Percentiles rank a stretch among this genome's conserved stretches.
Conservation (phyloP, 2,797 vertebrate genomes). For the Dallia pectoralis region DNA sequence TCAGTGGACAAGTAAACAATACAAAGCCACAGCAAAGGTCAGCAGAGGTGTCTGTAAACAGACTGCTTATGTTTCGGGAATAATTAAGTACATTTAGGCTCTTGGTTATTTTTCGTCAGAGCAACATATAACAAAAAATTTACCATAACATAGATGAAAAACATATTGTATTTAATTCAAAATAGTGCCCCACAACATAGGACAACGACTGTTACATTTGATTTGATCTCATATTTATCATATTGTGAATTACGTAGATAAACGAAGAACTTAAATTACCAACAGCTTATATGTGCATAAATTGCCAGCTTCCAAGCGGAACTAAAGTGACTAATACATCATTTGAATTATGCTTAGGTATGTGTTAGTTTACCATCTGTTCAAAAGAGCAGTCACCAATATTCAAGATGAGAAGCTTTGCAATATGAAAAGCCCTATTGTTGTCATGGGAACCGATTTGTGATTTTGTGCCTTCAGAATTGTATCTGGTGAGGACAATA, state of each 20-base stretch:
- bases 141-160: too few relatives aligned
- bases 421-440: constrained; percentile 17
- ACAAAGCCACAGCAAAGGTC: constrained; percentile 18
- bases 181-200: too few relatives aligned
- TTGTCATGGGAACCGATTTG: constrained; percentile 30
- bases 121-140: too few relatives aligned
- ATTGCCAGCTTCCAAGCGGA: constrained; percentile 5
- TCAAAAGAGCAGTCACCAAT: not conserved
- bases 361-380: constrained; percentile 12
- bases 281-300: constrained; percentile 2
- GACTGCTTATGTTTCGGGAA: constrained; percentile 31
- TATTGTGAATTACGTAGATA: constrained; percentile 9
- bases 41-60: constrained; percentile 10
- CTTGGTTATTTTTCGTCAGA: too few relatives aligned
- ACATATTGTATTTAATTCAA: too few relatives aligned
- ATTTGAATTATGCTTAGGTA: not conserved
- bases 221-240: constrained; percentile 10
- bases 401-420: not conserved
- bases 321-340: constrained; percentile 8
- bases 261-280: not conserved
- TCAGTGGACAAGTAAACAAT: constrained; percentile 14
- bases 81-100: too few relatives aligned
- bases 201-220: not conserved
- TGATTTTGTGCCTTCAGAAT: constrained; percentile 32
- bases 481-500: constrained; percentile 34